Evolutionary conservation across 2,113 vertebrate genomes (phyloP).

Genomic region (Podarcis cretensis): DNA sequence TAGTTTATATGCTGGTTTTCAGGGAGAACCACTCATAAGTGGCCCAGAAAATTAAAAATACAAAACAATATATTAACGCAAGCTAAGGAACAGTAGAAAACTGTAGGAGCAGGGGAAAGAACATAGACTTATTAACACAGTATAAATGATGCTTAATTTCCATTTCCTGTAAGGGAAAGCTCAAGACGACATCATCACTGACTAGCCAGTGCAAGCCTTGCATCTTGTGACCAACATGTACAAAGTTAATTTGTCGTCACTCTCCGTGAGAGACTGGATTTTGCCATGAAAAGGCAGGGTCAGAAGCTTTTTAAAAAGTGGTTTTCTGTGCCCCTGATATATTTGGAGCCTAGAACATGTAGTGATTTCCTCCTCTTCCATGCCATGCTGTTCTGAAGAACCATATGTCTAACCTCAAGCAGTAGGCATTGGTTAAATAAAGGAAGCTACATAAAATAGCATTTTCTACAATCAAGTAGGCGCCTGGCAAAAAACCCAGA

Average conservation of each 20-base stretch:
- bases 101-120: neutral
- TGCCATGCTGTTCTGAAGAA: neutral
- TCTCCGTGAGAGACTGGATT: neutral
- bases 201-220: neutral
- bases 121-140: neutral
- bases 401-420: neutral
- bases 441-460: neutral
- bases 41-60: neutral
- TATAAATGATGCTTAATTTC: neutral
- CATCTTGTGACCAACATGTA: neutral
- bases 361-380: neutral
- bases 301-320: neutral
- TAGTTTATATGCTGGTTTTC: neutral
- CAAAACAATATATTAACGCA: neutral
- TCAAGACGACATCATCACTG: neutral
- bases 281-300: neutral
- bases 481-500: no score
- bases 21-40: neutral
- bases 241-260: neutral
- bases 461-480: neutral
- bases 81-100: neutral
- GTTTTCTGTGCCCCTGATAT: neutral
- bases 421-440: neutral
- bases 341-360: neutral
- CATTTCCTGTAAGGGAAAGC: neutral